These are phyloP conservation scores for Rhorus exstirpatorius DNA, from an alignment of 2,888 invertebrate genomes.

Conservation along the genomic window DNA sequence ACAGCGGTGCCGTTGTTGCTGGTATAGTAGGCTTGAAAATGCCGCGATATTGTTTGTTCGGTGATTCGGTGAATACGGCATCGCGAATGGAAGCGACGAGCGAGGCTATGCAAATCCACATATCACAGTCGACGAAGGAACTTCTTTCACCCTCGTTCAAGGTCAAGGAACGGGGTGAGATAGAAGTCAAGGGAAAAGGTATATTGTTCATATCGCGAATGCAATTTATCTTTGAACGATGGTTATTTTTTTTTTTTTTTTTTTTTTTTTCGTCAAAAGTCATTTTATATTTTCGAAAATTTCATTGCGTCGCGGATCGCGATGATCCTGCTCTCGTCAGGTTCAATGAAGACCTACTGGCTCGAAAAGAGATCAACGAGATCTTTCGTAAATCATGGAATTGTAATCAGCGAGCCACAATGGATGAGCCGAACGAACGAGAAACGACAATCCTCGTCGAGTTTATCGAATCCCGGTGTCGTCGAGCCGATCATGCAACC, in stretches of 20 bases:
- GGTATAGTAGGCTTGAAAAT: conserved; percentile 98
- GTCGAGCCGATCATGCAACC: not conserved
- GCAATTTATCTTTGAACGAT: too few relatives aligned
- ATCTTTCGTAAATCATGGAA: conserved; percentile 85
- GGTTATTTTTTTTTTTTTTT: not conserved
- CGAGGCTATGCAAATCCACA: conserved; percentile 97
- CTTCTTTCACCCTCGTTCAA: conserved; percentile 91
- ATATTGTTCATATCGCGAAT: too few relatives aligned
- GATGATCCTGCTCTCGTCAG: conserved; percentile 83
- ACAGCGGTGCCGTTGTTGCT: conserved; percentile 96
- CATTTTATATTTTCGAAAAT: too few relatives aligned
- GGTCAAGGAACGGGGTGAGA: conserved; percentile 93
- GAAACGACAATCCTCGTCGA: conserved; percentile 76
- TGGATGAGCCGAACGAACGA: conserved; percentile 86
- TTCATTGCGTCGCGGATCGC: not conserved
- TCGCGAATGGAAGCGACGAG: conserved; percentile 97
- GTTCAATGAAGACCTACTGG: conserved; percentile 96
- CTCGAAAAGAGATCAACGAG: conserved; percentile 91
- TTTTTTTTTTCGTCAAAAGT: too few relatives aligned
- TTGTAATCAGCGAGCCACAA: conserved; percentile 81
- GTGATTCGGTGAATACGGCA: conserved; percentile 96
- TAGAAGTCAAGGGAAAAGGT: conserved; percentile 97
- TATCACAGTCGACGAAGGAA: conserved; percentile 95
- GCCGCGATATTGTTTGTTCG: conserved; percentile 94
- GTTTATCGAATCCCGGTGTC: conserved; percentile 32